phyloP scores from a whole-genome alignment of 2,797 vertebrate species.

The Falco concolor region DNA sequence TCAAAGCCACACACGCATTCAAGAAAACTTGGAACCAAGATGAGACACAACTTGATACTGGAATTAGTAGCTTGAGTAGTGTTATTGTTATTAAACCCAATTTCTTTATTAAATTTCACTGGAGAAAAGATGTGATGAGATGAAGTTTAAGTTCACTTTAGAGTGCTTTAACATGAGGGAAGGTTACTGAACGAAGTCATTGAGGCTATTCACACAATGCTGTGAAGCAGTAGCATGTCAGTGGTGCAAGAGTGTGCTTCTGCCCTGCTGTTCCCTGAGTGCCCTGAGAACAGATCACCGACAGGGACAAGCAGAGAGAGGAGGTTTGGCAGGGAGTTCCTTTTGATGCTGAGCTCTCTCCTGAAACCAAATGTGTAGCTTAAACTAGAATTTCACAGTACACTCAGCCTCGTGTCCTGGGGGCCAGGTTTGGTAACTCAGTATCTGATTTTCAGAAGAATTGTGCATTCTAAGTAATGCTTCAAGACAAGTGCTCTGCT shows the following conservation, averaged over 20 bases:
- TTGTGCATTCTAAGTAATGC: background rate
- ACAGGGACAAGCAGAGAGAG: background rate
- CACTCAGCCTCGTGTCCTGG: background rate
- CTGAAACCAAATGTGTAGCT: background rate
- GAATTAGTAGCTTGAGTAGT: background rate
- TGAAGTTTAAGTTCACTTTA: background rate
- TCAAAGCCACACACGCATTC: background rate
- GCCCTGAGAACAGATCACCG: background rate
- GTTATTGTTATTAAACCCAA: background rate
- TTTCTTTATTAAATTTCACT: background rate
- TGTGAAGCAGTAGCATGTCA: fast-evolving
- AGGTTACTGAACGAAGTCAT: background rate
- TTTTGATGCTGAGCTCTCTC: background rate
- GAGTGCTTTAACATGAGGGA: background rate
- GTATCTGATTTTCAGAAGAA: background rate
- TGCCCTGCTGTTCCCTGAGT: background rate
- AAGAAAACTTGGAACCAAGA: background rate
- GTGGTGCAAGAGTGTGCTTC: background rate
- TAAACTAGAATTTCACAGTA: background rate
- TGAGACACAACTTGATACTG: background rate
- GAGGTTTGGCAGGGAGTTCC: background rate
- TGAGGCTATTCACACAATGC: background rate
- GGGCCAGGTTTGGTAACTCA: background rate
- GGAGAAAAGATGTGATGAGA: background rate
- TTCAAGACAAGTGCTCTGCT: background rate